phyloP scores from a whole-genome alignment of 2,797 vertebrate genomes.

The Sphaeramia orbicularis region DNA sequence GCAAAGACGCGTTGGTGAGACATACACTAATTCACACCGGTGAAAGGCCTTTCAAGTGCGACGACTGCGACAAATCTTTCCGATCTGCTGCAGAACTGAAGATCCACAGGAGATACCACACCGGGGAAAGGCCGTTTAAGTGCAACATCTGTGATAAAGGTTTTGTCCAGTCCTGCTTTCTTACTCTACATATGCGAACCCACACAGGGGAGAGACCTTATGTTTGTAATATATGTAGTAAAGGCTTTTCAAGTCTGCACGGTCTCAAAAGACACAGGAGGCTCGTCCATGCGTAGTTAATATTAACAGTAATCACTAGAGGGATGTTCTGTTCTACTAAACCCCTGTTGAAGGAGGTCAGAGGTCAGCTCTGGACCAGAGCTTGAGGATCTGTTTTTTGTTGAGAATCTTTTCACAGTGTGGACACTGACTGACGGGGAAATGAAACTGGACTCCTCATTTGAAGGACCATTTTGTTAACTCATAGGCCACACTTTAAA shows the following conservation, averaged over 20 bases:
- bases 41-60: conserved; percentile 79
- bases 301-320: conserved; percentile 10
- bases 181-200: conserved; percentile 81
- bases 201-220: conserved; percentile 81
- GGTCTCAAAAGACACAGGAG: conserved; percentile 79
- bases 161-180: conserved; percentile 81
- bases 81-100: conserved; percentile 77
- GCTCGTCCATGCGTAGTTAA: conserved; percentile 75
- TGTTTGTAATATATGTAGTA: conserved; percentile 71
- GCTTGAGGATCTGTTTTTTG: neutral
- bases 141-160: conserved; percentile 79
- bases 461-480: conserved; percentile 26
- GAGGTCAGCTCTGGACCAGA: conserved; percentile 13
- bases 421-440: neutral
- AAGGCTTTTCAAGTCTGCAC: conserved; percentile 81
- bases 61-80: conserved; percentile 81
- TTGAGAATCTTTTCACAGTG: neutral
- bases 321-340: conserved; percentile 7
- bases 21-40: conserved; percentile 81
- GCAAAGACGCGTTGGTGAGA: conserved; percentile 78
- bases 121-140: conserved; percentile 77
- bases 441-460: conserved; percentile 17
- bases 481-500: conserved; percentile 5
- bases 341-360: conserved; percentile 6
- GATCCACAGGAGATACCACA: conserved; percentile 80